These are phyloP conservation scores for Corythaeola cristata DNA, from an alignment of 2,113 vertebrate species.

Conservation along the genomic window DNA sequence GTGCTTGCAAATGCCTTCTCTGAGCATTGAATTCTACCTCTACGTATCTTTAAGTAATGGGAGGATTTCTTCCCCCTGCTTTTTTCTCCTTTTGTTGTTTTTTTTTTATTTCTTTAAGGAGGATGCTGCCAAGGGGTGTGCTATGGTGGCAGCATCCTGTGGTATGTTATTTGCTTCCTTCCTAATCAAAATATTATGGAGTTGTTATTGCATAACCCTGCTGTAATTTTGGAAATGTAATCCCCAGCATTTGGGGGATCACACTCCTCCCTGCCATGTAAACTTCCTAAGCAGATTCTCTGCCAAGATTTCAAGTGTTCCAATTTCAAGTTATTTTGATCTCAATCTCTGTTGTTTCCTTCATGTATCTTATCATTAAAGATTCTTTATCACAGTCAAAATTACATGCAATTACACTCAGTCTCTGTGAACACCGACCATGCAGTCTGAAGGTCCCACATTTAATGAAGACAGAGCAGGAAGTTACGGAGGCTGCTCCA, in stretches of 20 bases:
- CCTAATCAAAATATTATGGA: slow-evolving; percentile 49
- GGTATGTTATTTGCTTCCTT: slow-evolving; percentile 41
- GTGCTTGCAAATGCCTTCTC: not conserved
- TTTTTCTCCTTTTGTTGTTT: not conserved
- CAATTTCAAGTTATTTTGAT: slow-evolving; percentile 40
- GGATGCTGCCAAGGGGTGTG: not conserved
- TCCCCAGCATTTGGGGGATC: slow-evolving; percentile 14
- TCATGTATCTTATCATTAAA: not conserved
- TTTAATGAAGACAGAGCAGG: not conserved
- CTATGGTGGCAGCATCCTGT: not conserved
- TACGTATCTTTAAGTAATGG: not conserved
- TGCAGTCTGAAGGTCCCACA: not conserved
- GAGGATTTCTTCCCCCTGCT: not conserved
- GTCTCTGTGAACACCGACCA: not conserved
- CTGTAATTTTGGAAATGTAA: slow-evolving; percentile 25
- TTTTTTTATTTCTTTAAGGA: not conserved
- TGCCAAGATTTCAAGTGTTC: slow-evolving; percentile 39
- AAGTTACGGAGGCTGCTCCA: not conserved
- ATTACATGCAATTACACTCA: not conserved
- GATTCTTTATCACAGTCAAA: not conserved
- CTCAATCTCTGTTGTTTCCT: not conserved
- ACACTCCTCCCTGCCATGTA: slow-evolving; percentile 21
- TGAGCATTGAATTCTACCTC: not conserved
- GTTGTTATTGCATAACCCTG: slow-evolving; percentile 13
- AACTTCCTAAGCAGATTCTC: not conserved